Evolutionary conservation across 2,888 invertebrate genomes (phyloP), one percentile per base, ranked within the genome.

Genomic region (Agonum fuliginosum): DNA sequence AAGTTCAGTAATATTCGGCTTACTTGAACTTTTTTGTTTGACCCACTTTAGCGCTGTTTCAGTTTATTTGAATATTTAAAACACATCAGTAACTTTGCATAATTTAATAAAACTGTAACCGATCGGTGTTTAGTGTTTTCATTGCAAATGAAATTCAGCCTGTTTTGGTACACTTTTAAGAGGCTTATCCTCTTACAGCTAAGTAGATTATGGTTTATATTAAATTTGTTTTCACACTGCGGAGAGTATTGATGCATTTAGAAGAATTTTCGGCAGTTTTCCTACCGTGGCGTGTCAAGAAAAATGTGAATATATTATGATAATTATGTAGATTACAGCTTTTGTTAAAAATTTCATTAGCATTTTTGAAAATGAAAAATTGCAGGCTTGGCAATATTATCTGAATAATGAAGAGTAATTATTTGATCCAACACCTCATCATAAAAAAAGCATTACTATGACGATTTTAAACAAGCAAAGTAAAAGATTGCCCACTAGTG

Each of bases 31-130:
- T 20, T 22, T 3, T 51, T 51, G 51, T 51, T 51, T 51, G 51
- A 51, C 51, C 51, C 10, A 51, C n/a, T 51, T 51, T n/a, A 3
- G 6, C 4, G 43, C 51, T 20, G 24, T 51, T n/a, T 24, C 14
- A 51, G 20, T 34, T 51, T 51, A 51, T 51, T 51, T 51, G 51
- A 51, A 51, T 51, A 51, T 51, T 51, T 51, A 51, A 51, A 51
- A 51, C 20, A 51, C 51, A 51, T 51, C 22, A 51, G n/a, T 43
- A 24, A 22, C 12, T 51, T 51, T 51, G 22, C 51, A 51, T 51
- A 51, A 51, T 51, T 51, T 51, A 51, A 51, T 51, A 20, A 43
- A 22, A 51, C 24, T 51, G 51, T 20, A 51, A 51, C 10, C 22
- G 51, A 51, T 51, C 51, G 12, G 34, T 34, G n/a, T 34, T 4